phyloP scores from a whole-genome alignment of 2,888 invertebrate genomes.

The Mythimna impura region DNA sequence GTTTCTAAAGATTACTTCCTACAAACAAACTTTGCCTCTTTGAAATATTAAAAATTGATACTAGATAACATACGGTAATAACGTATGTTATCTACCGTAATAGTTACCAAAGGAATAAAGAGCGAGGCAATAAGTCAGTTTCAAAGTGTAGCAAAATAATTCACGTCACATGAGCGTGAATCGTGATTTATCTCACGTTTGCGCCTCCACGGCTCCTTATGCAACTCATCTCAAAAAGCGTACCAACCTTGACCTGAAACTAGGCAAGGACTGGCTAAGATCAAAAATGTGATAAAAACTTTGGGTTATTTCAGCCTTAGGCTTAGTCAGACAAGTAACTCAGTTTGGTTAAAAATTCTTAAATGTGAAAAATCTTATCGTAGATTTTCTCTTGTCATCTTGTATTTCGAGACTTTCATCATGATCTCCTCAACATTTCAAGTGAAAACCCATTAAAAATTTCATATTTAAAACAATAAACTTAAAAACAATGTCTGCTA shows the following conservation, averaged over 20 bases:
- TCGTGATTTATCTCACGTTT: constrained; percentile 40
- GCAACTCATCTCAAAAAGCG: constrained; percentile 36
- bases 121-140: constrained; percentile 2
- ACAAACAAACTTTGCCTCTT: too few relatives aligned
- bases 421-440: background rate
- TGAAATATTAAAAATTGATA: too few relatives aligned
- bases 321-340: constrained; percentile 12
- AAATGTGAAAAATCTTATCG: constrained; percentile 12
- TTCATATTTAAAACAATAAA: constrained; percentile 2
- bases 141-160: constrained; percentile 34
- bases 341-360: background rate
- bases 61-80: too few relatives aligned
- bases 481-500: too few relatives aligned
- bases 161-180: constrained; percentile 27
- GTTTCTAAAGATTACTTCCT: too few relatives aligned
- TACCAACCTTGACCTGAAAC: constrained; percentile 36
- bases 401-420: constrained; percentile 1
- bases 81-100: too few relatives aligned
- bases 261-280: constrained; percentile 30
- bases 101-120: background rate
- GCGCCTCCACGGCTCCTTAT: constrained; percentile 43
- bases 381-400: background rate
- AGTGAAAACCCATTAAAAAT: background rate
- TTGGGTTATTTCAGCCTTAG: constrained; percentile 11
- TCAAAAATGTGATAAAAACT: constrained; percentile 27